phyloP scores from a whole-genome alignment of 1,140 invertebrate genomes.

The Laupala kohalensis region DNA sequence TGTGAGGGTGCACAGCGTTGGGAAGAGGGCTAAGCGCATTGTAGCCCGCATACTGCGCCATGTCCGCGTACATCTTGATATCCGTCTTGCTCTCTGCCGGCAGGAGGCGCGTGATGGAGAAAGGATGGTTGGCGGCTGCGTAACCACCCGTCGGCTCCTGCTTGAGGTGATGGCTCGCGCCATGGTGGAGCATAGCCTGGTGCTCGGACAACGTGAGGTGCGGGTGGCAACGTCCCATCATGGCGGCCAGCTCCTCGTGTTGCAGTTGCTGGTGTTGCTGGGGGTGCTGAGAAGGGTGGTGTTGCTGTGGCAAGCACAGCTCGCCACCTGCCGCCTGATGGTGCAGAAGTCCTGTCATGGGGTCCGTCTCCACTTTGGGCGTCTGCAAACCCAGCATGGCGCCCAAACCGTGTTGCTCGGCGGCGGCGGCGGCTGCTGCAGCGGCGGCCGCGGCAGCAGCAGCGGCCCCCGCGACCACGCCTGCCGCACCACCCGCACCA shows the following conservation, averaged over 20 bases:
- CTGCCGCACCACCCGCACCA: conserved; percentile 31
- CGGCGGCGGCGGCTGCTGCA: conserved; percentile 12
- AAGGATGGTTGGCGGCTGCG: conserved; percentile 69
- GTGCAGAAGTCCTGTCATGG: conserved; percentile 20
- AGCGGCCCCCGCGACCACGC: conserved; percentile 18
- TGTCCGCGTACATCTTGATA: conserved; percentile 36
- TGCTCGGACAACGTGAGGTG: conserved; percentile 37
- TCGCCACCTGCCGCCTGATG: conserved; percentile 26
- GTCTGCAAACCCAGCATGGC: conserved; percentile 7
- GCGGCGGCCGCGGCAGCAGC: neutral
- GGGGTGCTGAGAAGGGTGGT: conserved; percentile 28
- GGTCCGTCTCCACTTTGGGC: conserved; percentile 16
- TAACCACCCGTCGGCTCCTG: conserved; percentile 59
- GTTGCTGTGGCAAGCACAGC: conserved; percentile 26
- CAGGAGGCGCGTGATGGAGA: conserved; percentile 82
- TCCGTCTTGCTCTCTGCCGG: conserved; percentile 61
- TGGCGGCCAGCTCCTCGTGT: conserved; percentile 46
- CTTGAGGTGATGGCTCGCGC: conserved; percentile 34
- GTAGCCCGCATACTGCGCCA: conserved; percentile 42
- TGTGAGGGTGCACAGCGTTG: conserved; percentile 40
- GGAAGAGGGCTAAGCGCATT: conserved; percentile 43
- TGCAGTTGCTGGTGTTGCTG: conserved; percentile 31
- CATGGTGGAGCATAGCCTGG: conserved; percentile 35
- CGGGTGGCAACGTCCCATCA: conserved; percentile 48
- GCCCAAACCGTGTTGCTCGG: neutral